Evolutionary conservation across 1,140 invertebrate species (phyloP), one percentile per base, ranked within the genome.

Genomic region (Spodoptera frugiperda): DNA sequence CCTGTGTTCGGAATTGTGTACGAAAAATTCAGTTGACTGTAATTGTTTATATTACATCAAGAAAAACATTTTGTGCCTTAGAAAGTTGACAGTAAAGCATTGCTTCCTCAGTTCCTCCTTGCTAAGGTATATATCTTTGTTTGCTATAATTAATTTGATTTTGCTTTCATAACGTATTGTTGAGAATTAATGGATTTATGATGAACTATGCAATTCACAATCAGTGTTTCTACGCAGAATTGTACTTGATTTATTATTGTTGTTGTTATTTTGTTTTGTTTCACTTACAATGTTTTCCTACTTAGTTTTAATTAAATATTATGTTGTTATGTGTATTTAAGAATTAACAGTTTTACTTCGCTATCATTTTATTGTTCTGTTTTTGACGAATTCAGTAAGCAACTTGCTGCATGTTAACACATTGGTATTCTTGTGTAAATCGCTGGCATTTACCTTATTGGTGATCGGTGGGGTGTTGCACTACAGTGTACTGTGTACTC

Each of bases 1-100:
- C 75, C 65, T 39, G 51, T 77, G 51, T 70, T 70, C 65, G 63
- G 30, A 51, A 65, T 73, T 67, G 70, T 78, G 77, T 73, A 73
- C 49, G 46, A 78, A 46, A 55, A 9, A 30, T 59, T 39, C 65
- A 74, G 33, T 30, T 78, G 61, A 39, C 46, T 21, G 49, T 39
- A 39, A 44, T 75, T 51, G 46, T 63, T 53, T 75, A 30, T 55
- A 30, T 17, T 44, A 12, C 21, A 59, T 1, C n/a, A 33, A 33
- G 54, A 21, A 12, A 65, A 75, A 75, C 59, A 65, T 75, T 61
- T 75, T 75, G 72, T 75, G 72, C 48, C 72, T 75, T 75, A 54
- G 59, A 75, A 54, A 75, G 33, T 39, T 59, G 46, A 48, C 48
- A 53, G 72, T 65, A 59, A 49, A 49, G 46, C 30, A 17, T 74